These are phyloP conservation scores for Oxyruncus cristatus DNA, from an alignment of 2,113 vertebrate genomes.

Conservation along the genomic window DNA sequence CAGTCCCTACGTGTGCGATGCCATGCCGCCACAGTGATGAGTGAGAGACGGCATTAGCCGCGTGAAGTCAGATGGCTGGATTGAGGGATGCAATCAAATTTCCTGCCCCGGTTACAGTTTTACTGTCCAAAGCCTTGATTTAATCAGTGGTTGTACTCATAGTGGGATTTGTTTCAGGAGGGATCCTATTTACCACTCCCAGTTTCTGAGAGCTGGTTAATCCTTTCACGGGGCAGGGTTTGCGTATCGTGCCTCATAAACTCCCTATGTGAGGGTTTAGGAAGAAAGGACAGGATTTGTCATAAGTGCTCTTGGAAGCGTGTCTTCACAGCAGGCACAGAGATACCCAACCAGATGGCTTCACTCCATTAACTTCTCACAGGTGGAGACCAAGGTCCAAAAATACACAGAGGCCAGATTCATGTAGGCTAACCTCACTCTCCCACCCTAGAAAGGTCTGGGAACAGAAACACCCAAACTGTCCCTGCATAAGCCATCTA, in stretches of 20 bases:
- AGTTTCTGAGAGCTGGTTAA: conserved; percentile 13
- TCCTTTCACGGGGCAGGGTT: neutral
- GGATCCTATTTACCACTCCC: neutral
- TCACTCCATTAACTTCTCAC: conserved; percentile 23
- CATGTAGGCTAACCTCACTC: neutral
- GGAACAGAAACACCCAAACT: neutral
- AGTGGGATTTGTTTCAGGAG: conserved; percentile 35
- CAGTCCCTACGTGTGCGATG: neutral
- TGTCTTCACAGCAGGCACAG: neutral
- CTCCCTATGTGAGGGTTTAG: neutral
- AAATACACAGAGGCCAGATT: neutral
- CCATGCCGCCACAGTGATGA: neutral
- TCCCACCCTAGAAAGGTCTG: neutral
- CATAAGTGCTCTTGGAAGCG: fast-evolving
- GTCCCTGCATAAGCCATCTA: neutral
- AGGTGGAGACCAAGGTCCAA: neutral
- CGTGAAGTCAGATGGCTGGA: neutral
- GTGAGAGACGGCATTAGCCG: neutral
- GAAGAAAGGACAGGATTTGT: neutral
- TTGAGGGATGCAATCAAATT: conserved; percentile 8
- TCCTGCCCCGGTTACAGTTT: neutral
- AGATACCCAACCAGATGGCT: neutral
- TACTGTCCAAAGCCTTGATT: neutral
- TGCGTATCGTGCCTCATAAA: neutral
- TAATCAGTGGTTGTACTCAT: neutral